phyloP scores from a whole-genome alignment of 2,113 vertebrate species.

The Motacilla tschutschensis region DNA sequence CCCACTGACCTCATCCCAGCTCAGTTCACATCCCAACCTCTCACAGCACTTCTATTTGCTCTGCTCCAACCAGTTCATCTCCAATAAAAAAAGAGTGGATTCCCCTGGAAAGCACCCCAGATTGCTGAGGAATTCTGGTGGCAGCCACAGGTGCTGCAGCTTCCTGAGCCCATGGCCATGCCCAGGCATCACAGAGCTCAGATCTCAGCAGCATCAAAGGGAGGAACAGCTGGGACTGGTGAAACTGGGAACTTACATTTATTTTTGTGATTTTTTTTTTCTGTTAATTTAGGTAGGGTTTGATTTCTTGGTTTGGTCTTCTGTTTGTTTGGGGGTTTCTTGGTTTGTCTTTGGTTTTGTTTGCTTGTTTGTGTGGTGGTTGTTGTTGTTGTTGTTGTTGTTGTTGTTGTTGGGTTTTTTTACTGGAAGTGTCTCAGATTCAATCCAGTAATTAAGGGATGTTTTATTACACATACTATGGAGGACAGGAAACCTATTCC shows the following conservation, averaged over 20 bases:
- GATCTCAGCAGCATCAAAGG: not conserved
- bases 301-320: too few species aligned
- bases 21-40: not conserved
- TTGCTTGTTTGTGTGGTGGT: not conserved
- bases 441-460: not conserved
- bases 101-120: not conserved
- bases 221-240: not conserved
- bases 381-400: too few species aligned
- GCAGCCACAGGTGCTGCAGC: not conserved
- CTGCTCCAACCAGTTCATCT: not conserved
- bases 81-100: not conserved
- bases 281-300: not conserved
- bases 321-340: too few species aligned
- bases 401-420: not conserved
- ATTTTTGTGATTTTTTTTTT: not conserved
- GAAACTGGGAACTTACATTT: not conserved
- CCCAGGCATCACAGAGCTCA: not conserved
- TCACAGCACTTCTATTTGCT: not conserved
- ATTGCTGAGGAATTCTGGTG: not conserved
- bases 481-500: not conserved
- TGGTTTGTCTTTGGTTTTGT: not conserved
- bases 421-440: not conserved
- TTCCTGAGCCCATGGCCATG: not conserved
- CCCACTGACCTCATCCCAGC: not conserved
- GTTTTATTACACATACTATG: not conserved